Conservation (phyloP, 2,797 vertebrate species). For the Lindbergichthys nudifrons region DNA sequence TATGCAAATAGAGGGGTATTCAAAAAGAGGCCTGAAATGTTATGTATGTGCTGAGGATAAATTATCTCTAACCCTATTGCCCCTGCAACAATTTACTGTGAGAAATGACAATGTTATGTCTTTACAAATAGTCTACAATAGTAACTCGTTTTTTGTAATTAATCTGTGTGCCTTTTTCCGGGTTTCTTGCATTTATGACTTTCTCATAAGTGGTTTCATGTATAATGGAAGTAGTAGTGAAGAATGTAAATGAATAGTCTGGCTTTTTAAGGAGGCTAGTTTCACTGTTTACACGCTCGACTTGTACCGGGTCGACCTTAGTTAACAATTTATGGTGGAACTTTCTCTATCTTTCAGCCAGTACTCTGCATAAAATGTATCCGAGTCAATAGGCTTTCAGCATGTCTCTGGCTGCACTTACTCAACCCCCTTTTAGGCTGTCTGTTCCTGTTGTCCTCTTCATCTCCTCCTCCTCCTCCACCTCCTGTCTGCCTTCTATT, state of each 20-base stretch:
- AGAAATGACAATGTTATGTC: not conserved
- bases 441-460: conserved; percentile 68
- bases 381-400: conserved; percentile 61
- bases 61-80: conserved; percentile 15
- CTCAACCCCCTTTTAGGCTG: conserved; percentile 73
- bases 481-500: conserved; percentile 54
- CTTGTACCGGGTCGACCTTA: conserved; percentile 73
- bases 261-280: conserved; percentile 76
- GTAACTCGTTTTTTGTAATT: conserved; percentile 60
- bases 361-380: conserved; percentile 68
- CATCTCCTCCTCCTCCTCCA: conserved; percentile 50
- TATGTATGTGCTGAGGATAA: conserved; percentile 4
- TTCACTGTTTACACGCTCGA: conserved; percentile 80
- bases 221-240: conserved; percentile 69
- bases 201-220: conserved; percentile 77
- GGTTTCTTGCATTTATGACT: conserved; percentile 75
- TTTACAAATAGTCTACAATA: not conserved
- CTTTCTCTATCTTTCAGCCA: conserved; percentile 63
- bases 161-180: conserved; percentile 63
- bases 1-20: conserved; percentile 1
- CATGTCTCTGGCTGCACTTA: conserved; percentile 65
- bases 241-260: conserved; percentile 75
- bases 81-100: not conserved
- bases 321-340: conserved; percentile 82
- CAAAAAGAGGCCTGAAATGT: conserved; percentile 15